Evolutionary conservation across 2,888 invertebrate species (phyloP).

Genomic region (Eilema sororculum): DNA sequence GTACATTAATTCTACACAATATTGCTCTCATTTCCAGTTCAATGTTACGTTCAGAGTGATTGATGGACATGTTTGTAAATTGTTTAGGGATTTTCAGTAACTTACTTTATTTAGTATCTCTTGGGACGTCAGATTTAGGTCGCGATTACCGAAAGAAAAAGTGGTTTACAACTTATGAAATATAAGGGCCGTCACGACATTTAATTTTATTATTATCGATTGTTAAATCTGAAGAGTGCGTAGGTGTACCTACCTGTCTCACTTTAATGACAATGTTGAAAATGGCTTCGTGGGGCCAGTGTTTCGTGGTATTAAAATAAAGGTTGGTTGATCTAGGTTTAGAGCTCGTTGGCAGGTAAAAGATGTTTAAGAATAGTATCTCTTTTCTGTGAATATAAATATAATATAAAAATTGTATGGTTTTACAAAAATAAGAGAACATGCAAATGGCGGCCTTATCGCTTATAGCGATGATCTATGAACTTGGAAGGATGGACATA

Average conservation of each 20-base stretch:
- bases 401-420: too few species aligned
- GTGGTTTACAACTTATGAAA: not conserved
- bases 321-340: not conserved
- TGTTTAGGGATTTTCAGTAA: slow-evolving; percentile 11
- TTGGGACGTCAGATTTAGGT: slow-evolving; percentile 9
- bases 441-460: too few species aligned
- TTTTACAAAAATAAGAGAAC: too few species aligned
- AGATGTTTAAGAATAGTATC: too few species aligned
- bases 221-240: not conserved
- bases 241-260: too few species aligned
- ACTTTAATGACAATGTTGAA: not conserved
- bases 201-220: not conserved
- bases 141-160: slow-evolving; percentile 5
- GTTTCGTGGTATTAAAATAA: not conserved
- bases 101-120: slow-evolving; percentile 8
- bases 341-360: not conserved
- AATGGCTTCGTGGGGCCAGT: not conserved
- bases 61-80: slow-evolving; percentile 13
- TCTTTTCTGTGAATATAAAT: too few species aligned
- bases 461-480: too few species aligned
- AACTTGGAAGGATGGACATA: too few species aligned
- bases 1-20: slow-evolving; percentile 6
- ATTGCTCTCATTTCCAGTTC: slow-evolving; percentile 9
- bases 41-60: slow-evolving; percentile 7
- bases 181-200: not conserved